Conservation (phyloP, 2,888 invertebrate species). For the Hermodice carunculata region DNA sequence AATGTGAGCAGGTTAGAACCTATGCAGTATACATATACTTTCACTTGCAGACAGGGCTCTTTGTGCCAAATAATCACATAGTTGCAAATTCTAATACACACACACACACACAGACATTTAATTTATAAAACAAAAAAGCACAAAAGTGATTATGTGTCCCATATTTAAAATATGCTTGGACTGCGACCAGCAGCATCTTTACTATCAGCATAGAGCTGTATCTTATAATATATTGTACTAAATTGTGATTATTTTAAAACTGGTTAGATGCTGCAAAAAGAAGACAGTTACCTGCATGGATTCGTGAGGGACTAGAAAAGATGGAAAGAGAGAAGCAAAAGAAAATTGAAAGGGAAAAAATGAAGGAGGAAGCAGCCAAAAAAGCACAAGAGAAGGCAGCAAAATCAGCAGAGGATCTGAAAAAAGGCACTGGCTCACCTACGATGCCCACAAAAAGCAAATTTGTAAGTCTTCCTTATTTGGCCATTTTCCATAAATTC, state of each 20-base stretch:
- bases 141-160: too few relatives aligned
- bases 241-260: not conserved
- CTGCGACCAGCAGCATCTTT: too few relatives aligned
- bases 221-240: not conserved
- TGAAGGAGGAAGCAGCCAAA: slow-evolving; percentile 73
- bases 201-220: too few relatives aligned
- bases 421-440: too few relatives aligned
- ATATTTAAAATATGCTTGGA: too few relatives aligned
- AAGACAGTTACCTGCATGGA: slow-evolving; percentile 98
- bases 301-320: slow-evolving; percentile 89
- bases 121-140: too few relatives aligned
- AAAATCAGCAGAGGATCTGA: slow-evolving; percentile 49
- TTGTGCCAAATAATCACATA: too few relatives aligned
- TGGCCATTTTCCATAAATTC: not conserved
- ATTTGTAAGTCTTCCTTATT: slow-evolving; percentile 72
- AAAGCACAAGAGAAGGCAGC: slow-evolving; percentile 76
- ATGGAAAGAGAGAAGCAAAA: slow-evolving; percentile 61
- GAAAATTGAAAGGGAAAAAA: slow-evolving; percentile 80
- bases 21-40: not conserved
- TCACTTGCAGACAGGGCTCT: too few relatives aligned
- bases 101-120: too few relatives aligned
- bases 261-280: slow-evolving; percentile 71
- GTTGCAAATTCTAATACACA: too few relatives aligned
- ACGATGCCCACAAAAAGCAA: slow-evolving; percentile 73
- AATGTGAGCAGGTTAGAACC: not conserved